phyloP scores from a whole-genome alignment of 2,888 invertebrate genomes.

The Andrena minutula region DNA sequence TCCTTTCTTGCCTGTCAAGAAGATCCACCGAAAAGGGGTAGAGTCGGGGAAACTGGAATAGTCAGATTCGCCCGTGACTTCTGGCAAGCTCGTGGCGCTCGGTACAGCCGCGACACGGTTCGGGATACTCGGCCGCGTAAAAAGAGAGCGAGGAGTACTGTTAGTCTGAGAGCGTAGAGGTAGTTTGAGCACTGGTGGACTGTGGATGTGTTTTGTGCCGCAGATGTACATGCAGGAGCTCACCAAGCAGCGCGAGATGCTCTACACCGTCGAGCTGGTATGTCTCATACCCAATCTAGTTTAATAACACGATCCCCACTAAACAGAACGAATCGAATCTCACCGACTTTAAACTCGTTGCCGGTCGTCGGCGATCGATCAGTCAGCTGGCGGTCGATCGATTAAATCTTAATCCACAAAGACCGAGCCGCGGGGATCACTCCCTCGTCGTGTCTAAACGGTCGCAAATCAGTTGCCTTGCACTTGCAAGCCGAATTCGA shows the following conservation, averaged over 20 bases:
- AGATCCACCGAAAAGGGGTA: not conserved
- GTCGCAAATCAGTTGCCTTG: not conserved
- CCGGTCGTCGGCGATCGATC: constrained; percentile 1
- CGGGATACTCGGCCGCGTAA: not conserved
- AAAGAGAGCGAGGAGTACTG: constrained; percentile 67
- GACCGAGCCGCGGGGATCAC: too few relatives aligned
- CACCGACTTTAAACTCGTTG: constrained; percentile 36
- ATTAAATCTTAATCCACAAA: not conserved
- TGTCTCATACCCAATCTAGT: constrained; percentile 85
- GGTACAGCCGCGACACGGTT: not conserved
- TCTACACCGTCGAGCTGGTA: constrained; percentile 94
- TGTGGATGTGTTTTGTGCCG: constrained; percentile 86
- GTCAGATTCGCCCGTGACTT: not conserved
- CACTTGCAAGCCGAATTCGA: not conserved
- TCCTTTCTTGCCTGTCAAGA: not conserved
- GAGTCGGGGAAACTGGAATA: not conserved
- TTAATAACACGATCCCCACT: constrained; percentile 60
- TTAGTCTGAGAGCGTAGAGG: constrained; percentile 80
- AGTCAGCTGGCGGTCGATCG: not conserved
- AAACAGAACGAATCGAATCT: constrained; percentile 33
- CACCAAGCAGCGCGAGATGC: constrained; percentile 93
- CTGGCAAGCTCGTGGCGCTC: not conserved
- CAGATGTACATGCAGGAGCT: constrained; percentile 96
- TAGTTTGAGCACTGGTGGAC: constrained; percentile 84
- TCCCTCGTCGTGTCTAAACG: too few relatives aligned